Conservation (phyloP, 2,797 vertebrate genomes). For the Tolypeutes matacus region DNA sequence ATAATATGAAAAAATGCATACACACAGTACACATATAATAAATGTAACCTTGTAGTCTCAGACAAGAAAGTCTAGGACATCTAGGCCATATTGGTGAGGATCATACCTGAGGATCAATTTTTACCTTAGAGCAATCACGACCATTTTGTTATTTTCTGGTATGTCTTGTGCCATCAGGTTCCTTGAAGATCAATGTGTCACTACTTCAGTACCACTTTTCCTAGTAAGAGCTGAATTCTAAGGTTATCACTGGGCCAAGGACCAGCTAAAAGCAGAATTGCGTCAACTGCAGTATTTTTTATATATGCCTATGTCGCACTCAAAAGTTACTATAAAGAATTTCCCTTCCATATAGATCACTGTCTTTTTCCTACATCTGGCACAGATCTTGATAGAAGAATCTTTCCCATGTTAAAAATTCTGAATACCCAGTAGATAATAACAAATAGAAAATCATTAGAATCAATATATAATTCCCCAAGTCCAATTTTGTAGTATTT, state of each 20-base stretch:
- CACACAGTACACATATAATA: no score
- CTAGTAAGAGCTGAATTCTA: not conserved
- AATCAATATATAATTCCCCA: not conserved
- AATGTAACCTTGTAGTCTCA: not conserved
- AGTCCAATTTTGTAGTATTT: constrained; percentile 30
- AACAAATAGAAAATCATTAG: not conserved
- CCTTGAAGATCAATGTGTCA: not conserved
- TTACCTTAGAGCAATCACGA: not conserved
- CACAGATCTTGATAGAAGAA: not conserved
- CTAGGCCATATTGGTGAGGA: not conserved
- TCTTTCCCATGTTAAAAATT: constrained; percentile 21
- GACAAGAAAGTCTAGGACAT: not conserved
- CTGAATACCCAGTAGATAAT: not conserved
- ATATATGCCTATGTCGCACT: accelerated
- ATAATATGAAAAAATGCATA: not conserved
- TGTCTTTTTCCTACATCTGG: not conserved
- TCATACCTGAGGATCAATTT: not conserved
- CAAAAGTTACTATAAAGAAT: not conserved
- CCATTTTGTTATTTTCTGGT: constrained; percentile 3
- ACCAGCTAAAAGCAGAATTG: not conserved
- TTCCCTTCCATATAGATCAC: not conserved
- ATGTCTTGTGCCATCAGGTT: not conserved
- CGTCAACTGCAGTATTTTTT: not conserved
- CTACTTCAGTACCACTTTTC: not conserved
- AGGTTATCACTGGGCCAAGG: not conserved